phyloP scores from a whole-genome alignment of 2,888 invertebrate species.

The Lycia hirtaria region DNA sequence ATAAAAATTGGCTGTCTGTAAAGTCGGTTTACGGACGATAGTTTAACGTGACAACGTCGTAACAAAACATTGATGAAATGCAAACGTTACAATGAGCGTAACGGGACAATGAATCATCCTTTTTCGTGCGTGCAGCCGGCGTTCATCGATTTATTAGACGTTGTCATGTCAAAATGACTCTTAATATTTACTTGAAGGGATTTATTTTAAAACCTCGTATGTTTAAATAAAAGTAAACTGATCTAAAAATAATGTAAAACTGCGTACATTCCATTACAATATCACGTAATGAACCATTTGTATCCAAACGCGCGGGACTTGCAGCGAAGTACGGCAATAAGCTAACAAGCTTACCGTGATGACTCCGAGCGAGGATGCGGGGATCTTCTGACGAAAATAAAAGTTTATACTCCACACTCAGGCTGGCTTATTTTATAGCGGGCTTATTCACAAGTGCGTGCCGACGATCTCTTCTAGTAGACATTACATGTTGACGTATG shows the following conservation, averaged over 20 bases:
- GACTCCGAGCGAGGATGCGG: constrained; percentile 1
- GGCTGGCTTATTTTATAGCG: constrained; percentile 14
- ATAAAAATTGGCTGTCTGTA: too few species aligned
- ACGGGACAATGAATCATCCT: too few species aligned
- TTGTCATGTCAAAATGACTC: too few species aligned
- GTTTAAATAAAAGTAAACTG: background rate
- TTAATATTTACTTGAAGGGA: too few species aligned
- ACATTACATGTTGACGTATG: background rate
- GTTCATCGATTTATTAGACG: too few species aligned
- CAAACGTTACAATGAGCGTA: too few species aligned
- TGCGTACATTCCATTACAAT: background rate
- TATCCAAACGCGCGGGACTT: background rate
- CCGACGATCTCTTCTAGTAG: background rate
- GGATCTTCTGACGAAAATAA: constrained; percentile 15
- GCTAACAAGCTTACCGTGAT: constrained; percentile 9
- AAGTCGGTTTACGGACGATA: too few species aligned
- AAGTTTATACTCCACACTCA: constrained; percentile 13
- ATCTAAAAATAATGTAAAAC: background rate
- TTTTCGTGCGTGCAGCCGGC: too few species aligned
- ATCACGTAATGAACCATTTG: background rate
- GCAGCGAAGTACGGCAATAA: constrained; percentile 3
- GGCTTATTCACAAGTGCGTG: constrained; percentile 20
- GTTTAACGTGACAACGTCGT: too few species aligned
- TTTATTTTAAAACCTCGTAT: too few species aligned
- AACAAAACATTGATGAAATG: too few species aligned